Base-by-base conservation (phyloP, 1,140 invertebrate genomes). In the Hypothenemus hampei region DNA sequence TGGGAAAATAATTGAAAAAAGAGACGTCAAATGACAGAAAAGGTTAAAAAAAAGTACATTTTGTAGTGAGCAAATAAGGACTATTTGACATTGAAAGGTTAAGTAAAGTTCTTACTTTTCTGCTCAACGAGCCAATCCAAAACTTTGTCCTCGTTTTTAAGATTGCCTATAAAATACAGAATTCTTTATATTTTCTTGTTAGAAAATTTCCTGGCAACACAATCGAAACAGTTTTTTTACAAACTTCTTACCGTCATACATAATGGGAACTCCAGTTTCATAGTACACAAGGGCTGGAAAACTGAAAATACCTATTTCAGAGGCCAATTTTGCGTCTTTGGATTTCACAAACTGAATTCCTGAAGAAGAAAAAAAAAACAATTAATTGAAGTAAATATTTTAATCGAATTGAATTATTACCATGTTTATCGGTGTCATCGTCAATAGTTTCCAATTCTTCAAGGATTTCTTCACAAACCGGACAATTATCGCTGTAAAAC, bases 101-200 rank as follows among this genome's bases (percentile, higher is more conserved):
- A 15, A 16, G 35, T 24, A 39, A 41, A 33, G 59, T 58, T 80
- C 88, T 91, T 90, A 91, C 88, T 90, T 85, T 91, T 90, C 80
- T 93, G 89, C 79, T 91, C 85, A 79, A 92, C 80, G 78, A 93
- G 85, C 90, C 90, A 94, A 79, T 90, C 86, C 78, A 95, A 84
- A 77, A 95, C 91, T 81, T 88, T 89, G 74, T 92, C 87, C 83
- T 94, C 92, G 71, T 94, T 89, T 78, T 85, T 89, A 78, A 95
- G 85, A 82, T 95, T 88, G 79, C 91, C 91, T 93, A 82, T 69
- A 85, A 86, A 82, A 77, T 61, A 59, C 26, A n/a, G 6, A 29
- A 7, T 7, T n/a, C 23, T 20, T n/a, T 49, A 22, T 4, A 46
- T 10, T 11, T 46, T 26, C 16, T 7, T 29, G n/a, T n/a, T 29